Evolutionary conservation across 1,140 invertebrate genomes (phyloP).

Genomic region (Saccostrea cuccullata): DNA sequence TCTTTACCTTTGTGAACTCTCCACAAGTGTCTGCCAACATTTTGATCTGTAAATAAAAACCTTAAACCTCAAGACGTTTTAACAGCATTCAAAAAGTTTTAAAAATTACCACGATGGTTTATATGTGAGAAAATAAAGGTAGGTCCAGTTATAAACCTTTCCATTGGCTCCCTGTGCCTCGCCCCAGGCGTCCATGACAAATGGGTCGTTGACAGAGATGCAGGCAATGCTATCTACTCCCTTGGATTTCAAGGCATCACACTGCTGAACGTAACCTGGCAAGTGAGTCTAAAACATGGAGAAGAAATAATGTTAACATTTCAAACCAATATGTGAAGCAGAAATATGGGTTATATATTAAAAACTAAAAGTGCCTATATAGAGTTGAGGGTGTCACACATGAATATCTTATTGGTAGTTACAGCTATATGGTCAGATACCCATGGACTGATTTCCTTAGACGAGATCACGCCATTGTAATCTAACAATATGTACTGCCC

Average conservation of each 20-base stretch:
- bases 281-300: slow-evolving; percentile 87
- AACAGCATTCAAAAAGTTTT: background rate
- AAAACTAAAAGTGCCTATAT: no score
- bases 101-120: no score
- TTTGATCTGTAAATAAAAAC: slow-evolving; percentile 82
- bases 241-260: slow-evolving; percentile 87
- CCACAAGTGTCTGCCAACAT: slow-evolving; percentile 91
- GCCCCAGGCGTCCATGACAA: slow-evolving; percentile 96
- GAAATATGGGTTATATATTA: no score
- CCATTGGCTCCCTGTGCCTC: slow-evolving; percentile 81
- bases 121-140: no score
- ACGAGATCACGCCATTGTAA: no score
- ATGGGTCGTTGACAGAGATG: slow-evolving; percentile 94
- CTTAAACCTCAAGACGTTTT: background rate
- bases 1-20: slow-evolving; percentile 83
- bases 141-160: slow-evolving; percentile 82
- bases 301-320: no score
- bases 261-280: slow-evolving; percentile 90
- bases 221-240: slow-evolving; percentile 91
- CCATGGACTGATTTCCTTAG: no score
- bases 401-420: no score
- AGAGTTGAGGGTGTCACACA: no score
- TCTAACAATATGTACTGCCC: no score
- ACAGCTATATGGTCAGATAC: no score
- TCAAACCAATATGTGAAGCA: no score